Evolutionary conservation across 2,113 vertebrate species (phyloP), one percentile per base, ranked within the genome.

Genomic region (Nansenia antarctica): DNA sequence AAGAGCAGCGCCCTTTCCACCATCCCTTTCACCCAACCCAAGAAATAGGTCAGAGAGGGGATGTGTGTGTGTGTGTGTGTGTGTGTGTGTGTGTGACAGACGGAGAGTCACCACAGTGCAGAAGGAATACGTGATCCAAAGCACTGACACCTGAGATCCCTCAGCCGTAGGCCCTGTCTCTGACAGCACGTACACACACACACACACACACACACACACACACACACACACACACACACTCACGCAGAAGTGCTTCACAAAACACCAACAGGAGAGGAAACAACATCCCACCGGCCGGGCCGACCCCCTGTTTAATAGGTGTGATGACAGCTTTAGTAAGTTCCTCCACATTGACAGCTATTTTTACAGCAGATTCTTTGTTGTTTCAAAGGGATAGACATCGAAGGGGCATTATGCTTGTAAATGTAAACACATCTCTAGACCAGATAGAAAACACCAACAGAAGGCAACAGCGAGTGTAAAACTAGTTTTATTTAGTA

Each of bases 271-370:
- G 32, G 31, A 66, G 63, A 69, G 71, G 66, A 65, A 15, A 35
- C 35, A 70, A 72, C 30, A 79, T 75, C 70, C 66, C 70, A 65
- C 73, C 31, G 55, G 37, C 72, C 73, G 78, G 86, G 88, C 84
- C 73, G 72, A 69, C 84, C 62, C 49, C 49, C 55, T 52, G 22
- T 86, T 89, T 89, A 86, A 88, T 82, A 78, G 85, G 47, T 63
- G 27, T 70, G 88, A 87, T 88, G 86, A 89, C 88, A 89, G 82
- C 61, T 90, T 88, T 88, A 90, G 81, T 37, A 65, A 85, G 83
- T 80, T 80, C 72, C n/a, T n/a, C n/a, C 79, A 78, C 81, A 87
- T 72, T 86, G 77, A 86, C 78, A 68, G 70, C 76, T 91, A 90
- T 92, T 88, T 89, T 89, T 86, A 85, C 59, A 68, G 59, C 42